Evolutionary conservation across 2,113 vertebrate genomes (phyloP).

Genomic region (Nothocercus nigrocapillus): DNA sequence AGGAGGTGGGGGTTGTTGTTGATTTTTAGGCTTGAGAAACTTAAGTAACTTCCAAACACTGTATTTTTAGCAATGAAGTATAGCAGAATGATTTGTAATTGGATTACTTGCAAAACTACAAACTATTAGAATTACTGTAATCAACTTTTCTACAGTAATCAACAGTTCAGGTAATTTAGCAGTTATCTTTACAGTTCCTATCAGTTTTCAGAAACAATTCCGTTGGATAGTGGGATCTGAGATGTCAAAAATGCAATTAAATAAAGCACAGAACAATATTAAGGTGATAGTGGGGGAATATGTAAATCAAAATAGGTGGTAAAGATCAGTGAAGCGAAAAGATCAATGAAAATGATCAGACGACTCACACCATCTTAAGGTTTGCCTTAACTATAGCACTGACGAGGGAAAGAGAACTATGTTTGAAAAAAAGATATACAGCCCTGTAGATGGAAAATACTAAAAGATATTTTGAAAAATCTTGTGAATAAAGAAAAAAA

Average conservation of each 20-base stretch:
- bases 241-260: background rate
- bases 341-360: background rate
- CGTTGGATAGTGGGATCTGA: too few species aligned
- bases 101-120: background rate
- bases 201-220: background rate
- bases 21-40: background rate
- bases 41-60: background rate
- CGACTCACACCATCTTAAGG: background rate
- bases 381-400: background rate
- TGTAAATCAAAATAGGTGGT: background rate
- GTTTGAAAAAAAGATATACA: background rate
- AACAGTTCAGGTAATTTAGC: background rate
- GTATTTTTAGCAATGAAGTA: background rate
- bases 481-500: background rate
- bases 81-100: background rate
- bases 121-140: background rate
- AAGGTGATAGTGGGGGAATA: background rate
- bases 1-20: background rate
- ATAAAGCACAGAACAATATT: background rate
- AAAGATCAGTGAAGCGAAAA: background rate
- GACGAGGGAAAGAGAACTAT: background rate
- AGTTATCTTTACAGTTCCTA: background rate
- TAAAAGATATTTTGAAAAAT: background rate
- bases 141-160: background rate
- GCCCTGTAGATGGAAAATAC: background rate